Percentiles rank a stretch among this genome's conserved stretches.
phyloP scores from a whole-genome alignment of 1,140 invertebrate species.

The Drosophila nigrodunni region DNA sequence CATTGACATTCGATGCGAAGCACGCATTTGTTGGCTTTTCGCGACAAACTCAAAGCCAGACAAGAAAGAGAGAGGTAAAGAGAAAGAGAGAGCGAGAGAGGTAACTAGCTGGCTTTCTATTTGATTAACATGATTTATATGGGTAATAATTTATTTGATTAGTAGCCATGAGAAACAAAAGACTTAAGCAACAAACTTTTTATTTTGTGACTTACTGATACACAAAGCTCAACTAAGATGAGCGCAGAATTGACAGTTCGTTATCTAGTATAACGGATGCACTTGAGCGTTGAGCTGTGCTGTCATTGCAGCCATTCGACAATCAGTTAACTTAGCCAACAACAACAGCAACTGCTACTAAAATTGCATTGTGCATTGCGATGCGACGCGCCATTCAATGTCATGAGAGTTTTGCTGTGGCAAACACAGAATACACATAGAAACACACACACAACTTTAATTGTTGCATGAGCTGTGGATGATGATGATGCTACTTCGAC shows the following conservation, averaged over 20 bases:
- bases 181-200: constrained; percentile 60
- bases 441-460: constrained; percentile 69
- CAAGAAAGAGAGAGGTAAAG: background rate
- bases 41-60: constrained; percentile 57
- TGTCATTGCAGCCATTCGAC: constrained; percentile 57
- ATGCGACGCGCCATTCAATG: constrained; percentile 68
- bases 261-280: constrained; percentile 66
- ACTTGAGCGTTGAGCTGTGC: constrained; percentile 74
- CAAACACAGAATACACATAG: constrained; percentile 41
- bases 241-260: constrained; percentile 64
- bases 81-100: background rate
- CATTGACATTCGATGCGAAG: constrained; percentile 58
- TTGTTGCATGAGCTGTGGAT: constrained; percentile 65
- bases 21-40: constrained; percentile 50
- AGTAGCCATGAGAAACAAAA: constrained; percentile 54
- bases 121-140: constrained; percentile 62
- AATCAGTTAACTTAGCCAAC: constrained; percentile 66
- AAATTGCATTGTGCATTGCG: constrained; percentile 64
- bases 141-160: constrained; percentile 64
- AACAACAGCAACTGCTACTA: constrained; percentile 39
- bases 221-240: constrained; percentile 25
- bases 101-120: constrained; percentile 59
- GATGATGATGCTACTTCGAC: constrained; percentile 18
- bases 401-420: constrained; percentile 68
- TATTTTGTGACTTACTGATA: constrained; percentile 26